Base-by-base conservation (phyloP, 2,888 invertebrate genomes). In the Altica lythri region DNA sequence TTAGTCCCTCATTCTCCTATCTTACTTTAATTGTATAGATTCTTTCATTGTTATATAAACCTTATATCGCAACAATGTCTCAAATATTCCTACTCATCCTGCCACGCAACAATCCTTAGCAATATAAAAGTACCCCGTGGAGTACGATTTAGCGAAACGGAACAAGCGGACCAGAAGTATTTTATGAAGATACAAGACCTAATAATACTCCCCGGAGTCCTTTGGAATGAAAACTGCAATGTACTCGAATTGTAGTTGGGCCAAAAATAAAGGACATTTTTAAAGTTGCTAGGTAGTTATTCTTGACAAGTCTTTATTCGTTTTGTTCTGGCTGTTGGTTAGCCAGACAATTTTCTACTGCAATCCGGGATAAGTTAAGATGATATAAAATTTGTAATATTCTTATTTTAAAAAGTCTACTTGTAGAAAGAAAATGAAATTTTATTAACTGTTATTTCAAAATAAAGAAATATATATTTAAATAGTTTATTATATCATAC, bases 131-230 rank as follows among this genome's bases (percentile, higher is more conserved):
- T 58, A 56, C 55, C 57, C 59, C 50, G 58, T 46, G 37, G 61
- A 55, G 59, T 51, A 51, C 53, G 38, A 55, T 47, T 43, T 52
- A 47, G 45, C 48, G 45, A 34, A 51, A 52, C 48, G 44, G 53
- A 57, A 55, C 50, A 49, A 56, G 55, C 43, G 34, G 48, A 58
- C 61, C 46, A 55, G 54, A 44, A 57, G 54, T 54, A 45, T 54
- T 57, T 48, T 52, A 52, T 54, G 47, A 60, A 57, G 57, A 61
- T 58, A 57, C 57, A 62, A 56, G 60, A 46, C 48, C 51, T 55
- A 51, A 49, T 55, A 64, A 52, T 56, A 56, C 47, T 61, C 64
- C 62, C 62, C 45, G 50, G 59, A 57, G 62, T 29, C 40, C 40
- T 51, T 34, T 53, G 54, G 48, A 55, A 59, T 53, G 55, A 58